Percentiles rank a stretch among this genome's conserved stretches.
These are phyloP conservation scores for Caradrina kadenii DNA, from an alignment of 2,888 invertebrate species.

Conservation along the genomic window DNA sequence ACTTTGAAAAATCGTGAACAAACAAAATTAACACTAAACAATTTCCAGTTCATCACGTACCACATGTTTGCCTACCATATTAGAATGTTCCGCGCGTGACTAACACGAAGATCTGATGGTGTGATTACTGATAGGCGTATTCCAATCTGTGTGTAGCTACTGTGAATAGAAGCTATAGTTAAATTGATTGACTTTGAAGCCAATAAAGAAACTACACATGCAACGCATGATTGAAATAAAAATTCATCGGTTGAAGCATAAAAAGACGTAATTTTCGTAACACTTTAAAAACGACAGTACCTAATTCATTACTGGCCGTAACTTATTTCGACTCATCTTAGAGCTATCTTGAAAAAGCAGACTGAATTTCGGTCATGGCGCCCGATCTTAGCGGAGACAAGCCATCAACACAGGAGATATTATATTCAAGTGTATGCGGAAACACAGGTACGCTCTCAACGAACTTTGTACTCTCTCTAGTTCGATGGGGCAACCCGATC, in stretches of 20 bases:
- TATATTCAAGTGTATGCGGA: no score
- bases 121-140: conserved; percentile 28
- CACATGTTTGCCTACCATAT: conserved; percentile 20
- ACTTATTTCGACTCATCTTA: no score
- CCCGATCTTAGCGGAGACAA: no score
- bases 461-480: no score
- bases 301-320: no score
- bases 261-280: neutral
- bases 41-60: conserved; percentile 21
- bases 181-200: conserved; percentile 5
- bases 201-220: neutral
- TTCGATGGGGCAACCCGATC: no score
- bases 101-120: conserved; percentile 23
- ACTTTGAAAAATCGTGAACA: conserved; percentile 1
- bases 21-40: conserved; percentile 5
- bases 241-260: neutral
- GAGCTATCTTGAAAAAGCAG: no score
- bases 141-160: conserved; percentile 4
- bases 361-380: no score
- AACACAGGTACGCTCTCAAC: no score
- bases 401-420: no score
- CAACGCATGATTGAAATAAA: neutral
- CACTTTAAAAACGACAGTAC: no score
- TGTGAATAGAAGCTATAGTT: conserved; percentile 8
- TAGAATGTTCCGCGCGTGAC: conserved; percentile 32